These are phyloP conservation scores for Elephantulus edwardii DNA, from an alignment of 2,113 vertebrate species.

Conservation along the genomic window DNA sequence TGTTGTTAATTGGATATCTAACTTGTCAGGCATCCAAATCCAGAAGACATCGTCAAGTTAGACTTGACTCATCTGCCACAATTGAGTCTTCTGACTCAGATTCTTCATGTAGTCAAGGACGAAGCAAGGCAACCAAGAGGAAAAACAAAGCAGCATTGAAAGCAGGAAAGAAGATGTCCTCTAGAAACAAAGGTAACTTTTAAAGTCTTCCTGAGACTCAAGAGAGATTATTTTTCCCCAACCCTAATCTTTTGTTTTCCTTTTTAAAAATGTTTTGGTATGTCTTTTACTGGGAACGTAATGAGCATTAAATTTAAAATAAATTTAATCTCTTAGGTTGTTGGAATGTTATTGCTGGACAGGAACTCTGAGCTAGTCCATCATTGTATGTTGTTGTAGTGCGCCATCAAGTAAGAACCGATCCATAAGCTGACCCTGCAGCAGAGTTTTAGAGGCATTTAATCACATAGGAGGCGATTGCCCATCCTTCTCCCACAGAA, in stretches of 20 bases:
- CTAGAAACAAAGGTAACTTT: slow-evolving; percentile 79
- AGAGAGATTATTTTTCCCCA: background rate
- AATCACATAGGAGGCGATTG: too few relatives aligned
- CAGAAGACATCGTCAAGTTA: slow-evolving; percentile 91
- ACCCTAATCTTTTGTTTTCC: background rate
- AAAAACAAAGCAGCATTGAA: slow-evolving; percentile 29
- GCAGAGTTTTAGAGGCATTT: too few relatives aligned
- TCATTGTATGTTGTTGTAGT: too few relatives aligned
- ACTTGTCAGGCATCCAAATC: slow-evolving; percentile 87
- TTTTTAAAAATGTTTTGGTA: background rate
- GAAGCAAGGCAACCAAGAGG: slow-evolving; percentile 37
- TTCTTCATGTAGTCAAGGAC: slow-evolving; percentile 37
- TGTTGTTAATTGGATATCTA: slow-evolving; percentile 51
- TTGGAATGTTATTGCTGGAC: slow-evolving; percentile 32
- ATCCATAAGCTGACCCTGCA: too few relatives aligned
- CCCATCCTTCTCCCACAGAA: too few relatives aligned
- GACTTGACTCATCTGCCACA: too few relatives aligned
- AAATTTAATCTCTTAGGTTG: slow-evolving; percentile 21
- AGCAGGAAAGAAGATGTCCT: slow-evolving; percentile 65
- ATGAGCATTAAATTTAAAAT: slow-evolving; percentile 32
- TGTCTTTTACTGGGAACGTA: background rate
- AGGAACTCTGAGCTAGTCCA: too few relatives aligned
- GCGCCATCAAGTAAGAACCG: too few relatives aligned
- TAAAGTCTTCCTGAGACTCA: background rate
- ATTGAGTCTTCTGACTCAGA: slow-evolving; percentile 70